A percentile compares a stretch with the other conserved stretches of the same genome.
Conservation (phyloP, 2,797 vertebrate species). For the Xenentodon cancila region DNA sequence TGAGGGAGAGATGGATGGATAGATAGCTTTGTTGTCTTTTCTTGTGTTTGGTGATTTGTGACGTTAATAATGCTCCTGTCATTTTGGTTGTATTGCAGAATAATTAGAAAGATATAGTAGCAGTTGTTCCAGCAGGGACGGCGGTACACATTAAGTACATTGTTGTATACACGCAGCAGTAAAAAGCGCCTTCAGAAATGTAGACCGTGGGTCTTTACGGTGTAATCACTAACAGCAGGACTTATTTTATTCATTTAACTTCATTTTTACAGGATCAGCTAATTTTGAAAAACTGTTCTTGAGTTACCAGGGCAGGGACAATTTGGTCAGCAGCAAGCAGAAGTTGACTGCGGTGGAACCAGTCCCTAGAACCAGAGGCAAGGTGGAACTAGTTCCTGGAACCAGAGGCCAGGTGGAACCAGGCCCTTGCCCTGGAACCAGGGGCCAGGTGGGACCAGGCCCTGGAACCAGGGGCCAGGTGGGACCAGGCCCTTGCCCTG, state of each 20-base stretch:
- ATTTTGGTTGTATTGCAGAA: constrained; percentile 38
- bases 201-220: not conserved
- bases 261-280: not conserved
- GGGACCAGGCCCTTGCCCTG: no score
- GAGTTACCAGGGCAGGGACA: not conserved
- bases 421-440: no score
- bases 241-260: not conserved
- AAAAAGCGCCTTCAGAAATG: not conserved
- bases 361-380: no score
- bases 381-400: no score
- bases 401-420: no score
- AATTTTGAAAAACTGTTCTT: not conserved
- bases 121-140: constrained; percentile 3
- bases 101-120: constrained; percentile 16
- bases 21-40: constrained; percentile 36
- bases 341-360: not conserved
- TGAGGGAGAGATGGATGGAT: constrained; percentile 57
- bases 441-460: no score
- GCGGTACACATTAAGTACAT: no score
- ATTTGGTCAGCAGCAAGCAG: not conserved
- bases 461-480: no score
- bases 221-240: not conserved
- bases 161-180: not conserved
- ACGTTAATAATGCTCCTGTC: constrained; percentile 40
- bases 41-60: constrained; percentile 20